phyloP scores from a whole-genome alignment of 2,888 invertebrate species.

The Xylota segnis region DNA sequence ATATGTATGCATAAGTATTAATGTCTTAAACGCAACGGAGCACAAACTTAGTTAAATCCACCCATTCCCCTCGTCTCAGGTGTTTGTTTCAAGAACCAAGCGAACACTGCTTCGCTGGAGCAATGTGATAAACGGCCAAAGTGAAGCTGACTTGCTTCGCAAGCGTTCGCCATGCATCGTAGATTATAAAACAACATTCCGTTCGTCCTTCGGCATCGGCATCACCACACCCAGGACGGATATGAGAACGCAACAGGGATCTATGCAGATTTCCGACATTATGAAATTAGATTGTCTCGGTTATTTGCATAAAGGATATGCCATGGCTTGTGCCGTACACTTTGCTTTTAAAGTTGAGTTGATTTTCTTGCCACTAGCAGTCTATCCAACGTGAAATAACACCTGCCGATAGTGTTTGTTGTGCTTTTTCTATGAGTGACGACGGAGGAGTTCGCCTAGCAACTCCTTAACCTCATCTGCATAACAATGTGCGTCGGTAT shows the following conservation, averaged over 20 bases:
- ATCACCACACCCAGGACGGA: slow-evolving; percentile 23
- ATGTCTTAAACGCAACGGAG: slow-evolving; percentile 12
- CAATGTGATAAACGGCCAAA: slow-evolving; percentile 21
- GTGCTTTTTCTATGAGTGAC: not conserved
- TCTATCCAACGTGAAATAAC: slow-evolving; percentile 22
- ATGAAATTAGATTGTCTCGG: slow-evolving; percentile 58
- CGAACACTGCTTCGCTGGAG: not conserved
- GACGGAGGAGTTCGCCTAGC: not conserved
- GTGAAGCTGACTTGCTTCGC: slow-evolving; percentile 8
- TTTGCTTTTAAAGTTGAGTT: slow-evolving; percentile 10
- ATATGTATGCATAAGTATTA: slow-evolving; percentile 19
- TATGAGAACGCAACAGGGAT: slow-evolving; percentile 43
- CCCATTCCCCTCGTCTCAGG: not conserved
- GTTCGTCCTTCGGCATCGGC: not conserved
- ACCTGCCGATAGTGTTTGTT: not conserved
- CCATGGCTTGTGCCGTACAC: slow-evolving; percentile 15
- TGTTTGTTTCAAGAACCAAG: slow-evolving; percentile 11
- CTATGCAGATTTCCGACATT: slow-evolving; percentile 49
- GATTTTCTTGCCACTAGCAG: not conserved
- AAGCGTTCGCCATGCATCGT: slow-evolving; percentile 1
- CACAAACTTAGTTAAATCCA: slow-evolving; percentile 29
- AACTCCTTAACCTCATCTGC: slow-evolving; percentile 41
- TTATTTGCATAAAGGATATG: slow-evolving; percentile 61
- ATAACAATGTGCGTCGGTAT: slow-evolving; percentile 44
- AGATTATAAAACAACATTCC: slow-evolving; percentile 55